Base-by-base conservation (phyloP, 1,140 invertebrate species). In the Drosophila punjabiensis region DNA sequence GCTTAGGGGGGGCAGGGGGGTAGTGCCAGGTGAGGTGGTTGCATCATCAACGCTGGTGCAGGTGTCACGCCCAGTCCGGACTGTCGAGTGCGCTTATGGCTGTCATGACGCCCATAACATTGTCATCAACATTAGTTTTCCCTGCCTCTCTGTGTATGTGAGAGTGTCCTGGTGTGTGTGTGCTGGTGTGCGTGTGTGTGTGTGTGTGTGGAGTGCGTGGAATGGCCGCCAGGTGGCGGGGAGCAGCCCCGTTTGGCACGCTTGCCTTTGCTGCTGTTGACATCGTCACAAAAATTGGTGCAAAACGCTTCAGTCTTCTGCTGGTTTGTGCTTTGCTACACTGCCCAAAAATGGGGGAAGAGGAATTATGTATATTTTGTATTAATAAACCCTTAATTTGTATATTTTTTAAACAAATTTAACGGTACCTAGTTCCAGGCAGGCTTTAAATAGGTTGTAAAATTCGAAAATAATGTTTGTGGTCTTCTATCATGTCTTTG, bases 61-160 rank as follows among this genome's bases (percentile, higher is more conserved):
- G 75, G 82, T 86, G 79, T 76, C 71, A 63, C 68, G 76, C 76
- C 76, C 76, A 79, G 76, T 62, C 63, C 60, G 85, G 76, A 68
- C 82, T 90, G 82, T 88, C 85, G 85, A 90, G 86, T 90, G 82
- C 79, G 86, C 86, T 90, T 90, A 90, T 90, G 86, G 87, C 86
- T 91, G 86, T 90, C 87, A 86, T 86, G 86, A 90, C 86, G 87
- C 86, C 86, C 86, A 90, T 90, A 90, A 90, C 86, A 90, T 90
- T 90, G 86, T 90, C 86, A 90, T 90, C 86, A 90, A 91, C 86
- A 90, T 90, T 90, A 91, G 86, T 88, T 85, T 82, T 82, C 68
- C 53, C 55, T 55, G 63, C 55, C 43, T 50, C 11, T 55, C 13
- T 9, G 4, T 24, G 14, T 14, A n/a, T 53, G 14, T 20, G 48